Evolutionary conservation across 2,113 vertebrate genomes (phyloP), one percentile per base, ranked within the genome.

Genomic region (Hemicordylus capensis): DNA sequence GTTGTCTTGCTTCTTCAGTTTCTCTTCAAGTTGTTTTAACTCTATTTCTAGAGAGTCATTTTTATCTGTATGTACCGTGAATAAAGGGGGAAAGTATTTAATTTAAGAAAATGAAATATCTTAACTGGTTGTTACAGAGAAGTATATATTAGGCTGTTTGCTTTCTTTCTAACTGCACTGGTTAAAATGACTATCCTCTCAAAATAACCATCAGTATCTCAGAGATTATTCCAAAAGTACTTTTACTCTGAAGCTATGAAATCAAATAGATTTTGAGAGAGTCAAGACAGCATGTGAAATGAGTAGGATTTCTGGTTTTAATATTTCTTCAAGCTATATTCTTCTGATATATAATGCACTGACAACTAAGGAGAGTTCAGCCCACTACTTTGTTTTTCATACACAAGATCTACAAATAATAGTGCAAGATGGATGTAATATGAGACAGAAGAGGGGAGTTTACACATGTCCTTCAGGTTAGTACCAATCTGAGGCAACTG

Each of bases 1-100:
- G 56, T 87, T 95, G 84, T 95, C 95, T 89, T 98, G 97, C 76
- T 94, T 95, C 80, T 97, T 95, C 74, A 97, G 73, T 94, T 98
- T 97, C 46, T 96, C 95, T 90, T 95, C 80, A 81, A 98, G 94
- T 76, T 91, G 92, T 93, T 96, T 97, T 86, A 98, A 83, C 85
- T 97, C 94, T 42, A 91, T 92, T 28, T 93, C 93, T 89, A 98
- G 97, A 78, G 77, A 90, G 69, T 92, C 76, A 87, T 95, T 97
- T 94, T 98, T 98, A 66, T 87, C 98, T 99, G 85, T 14, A 90
- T 89, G 67, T 9, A 54, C 46, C 54, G 61, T 44, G 15, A 67
- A 76, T 56, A 67, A 84, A 69, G 46, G 14, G 58, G 48, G 67
- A 26, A 93, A 83, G 84, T 42, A 0, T 72, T 88, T 46, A 46